A percentile compares a stretch with the other conserved stretches of the same genome.
Evolutionary conservation across 1,140 invertebrate genomes (phyloP).

Genomic region (Tribolium castaneum): DNA sequence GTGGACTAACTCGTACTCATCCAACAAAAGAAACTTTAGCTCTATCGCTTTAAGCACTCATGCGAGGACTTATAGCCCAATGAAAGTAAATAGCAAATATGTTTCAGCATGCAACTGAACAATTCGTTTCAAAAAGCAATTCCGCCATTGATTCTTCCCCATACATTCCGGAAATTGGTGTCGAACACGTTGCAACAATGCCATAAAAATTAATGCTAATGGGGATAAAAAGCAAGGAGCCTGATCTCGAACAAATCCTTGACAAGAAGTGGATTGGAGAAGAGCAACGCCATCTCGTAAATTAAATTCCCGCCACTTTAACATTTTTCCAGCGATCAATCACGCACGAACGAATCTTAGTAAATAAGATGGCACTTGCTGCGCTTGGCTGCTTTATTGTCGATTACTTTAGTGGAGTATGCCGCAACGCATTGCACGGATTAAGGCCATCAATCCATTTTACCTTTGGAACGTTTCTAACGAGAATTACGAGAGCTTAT

Average conservation of each 20-base stretch:
- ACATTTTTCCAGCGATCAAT: constrained; percentile 41
- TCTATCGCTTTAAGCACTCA: constrained; percentile 28
- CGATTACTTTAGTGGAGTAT: constrained; percentile 29
- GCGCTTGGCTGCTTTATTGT: constrained; percentile 35
- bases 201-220: constrained; percentile 28
- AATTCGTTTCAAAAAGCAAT: constrained; percentile 33
- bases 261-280: neutral
- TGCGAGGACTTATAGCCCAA: constrained; percentile 37
- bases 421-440: constrained; percentile 24
- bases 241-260: neutral
- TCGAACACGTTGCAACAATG: constrained; percentile 7
- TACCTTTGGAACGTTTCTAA: constrained; percentile 21
- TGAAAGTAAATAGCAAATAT: constrained; percentile 41
- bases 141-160: constrained; percentile 12
- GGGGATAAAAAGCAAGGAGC: neutral
- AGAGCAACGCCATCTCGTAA: constrained; percentile 34
- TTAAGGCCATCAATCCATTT: constrained; percentile 34
- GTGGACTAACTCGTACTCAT: constrained; percentile 29
- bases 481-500: constrained; percentile 28
- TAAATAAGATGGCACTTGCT: constrained; percentile 39
- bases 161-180: constrained; percentile 17
- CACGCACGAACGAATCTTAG: constrained; percentile 37
- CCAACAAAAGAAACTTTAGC: constrained; percentile 33
- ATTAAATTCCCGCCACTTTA: constrained; percentile 43
- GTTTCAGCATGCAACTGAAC: constrained; percentile 34